Conservation (phyloP, 2,888 invertebrate species). For the Caradrina kadenii region DNA sequence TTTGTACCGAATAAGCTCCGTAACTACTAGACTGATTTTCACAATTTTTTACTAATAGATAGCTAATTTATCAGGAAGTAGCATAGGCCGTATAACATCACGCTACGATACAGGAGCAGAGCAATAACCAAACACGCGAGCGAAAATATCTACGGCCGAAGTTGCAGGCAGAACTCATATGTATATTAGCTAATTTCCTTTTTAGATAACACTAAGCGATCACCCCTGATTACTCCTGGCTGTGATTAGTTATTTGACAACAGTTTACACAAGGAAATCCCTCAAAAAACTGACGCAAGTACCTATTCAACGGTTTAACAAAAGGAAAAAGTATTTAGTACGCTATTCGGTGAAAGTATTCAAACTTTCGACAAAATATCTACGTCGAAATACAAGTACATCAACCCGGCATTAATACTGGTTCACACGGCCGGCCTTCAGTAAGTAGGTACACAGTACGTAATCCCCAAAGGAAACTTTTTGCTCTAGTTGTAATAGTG, state of each 20-base stretch:
- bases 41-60: too few species aligned
- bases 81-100: too few species aligned
- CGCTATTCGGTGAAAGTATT: background rate
- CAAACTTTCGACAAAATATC: background rate
- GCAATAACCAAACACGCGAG: too few species aligned
- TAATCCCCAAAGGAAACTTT: slow-evolving; percentile 72
- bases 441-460: slow-evolving; percentile 24
- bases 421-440: slow-evolving; percentile 59
- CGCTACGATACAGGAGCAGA: too few species aligned
- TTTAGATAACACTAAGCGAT: background rate
- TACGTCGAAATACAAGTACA: background rate
- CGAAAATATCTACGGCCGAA: too few species aligned
- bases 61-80: too few species aligned
- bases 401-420: background rate
- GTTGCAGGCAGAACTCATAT: too few species aligned
- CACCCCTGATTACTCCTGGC: background rate
- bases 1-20: too few species aligned
- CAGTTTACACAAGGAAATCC: background rate
- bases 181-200: background rate
- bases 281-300: too few species aligned
- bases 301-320: background rate
- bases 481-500: slow-evolving; percentile 62
- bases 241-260: background rate
- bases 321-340: background rate
- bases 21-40: too few species aligned